These are phyloP conservation scores for Phylloscopus whistleri DNA, from an alignment of 2,113 vertebrate genomes.

Conservation along the genomic window DNA sequence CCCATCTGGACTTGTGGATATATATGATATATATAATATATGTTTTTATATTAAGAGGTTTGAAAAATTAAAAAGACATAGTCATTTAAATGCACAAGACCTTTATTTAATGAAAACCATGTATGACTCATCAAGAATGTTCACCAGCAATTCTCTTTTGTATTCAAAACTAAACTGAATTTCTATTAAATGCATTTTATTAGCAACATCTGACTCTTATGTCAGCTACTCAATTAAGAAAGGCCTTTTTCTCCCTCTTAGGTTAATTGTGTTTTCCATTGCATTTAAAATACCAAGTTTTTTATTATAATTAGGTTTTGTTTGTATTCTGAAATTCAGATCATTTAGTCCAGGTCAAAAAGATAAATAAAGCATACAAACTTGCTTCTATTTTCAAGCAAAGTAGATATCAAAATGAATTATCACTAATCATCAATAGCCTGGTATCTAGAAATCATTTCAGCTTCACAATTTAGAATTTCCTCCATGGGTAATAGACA, in stretches of 20 bases:
- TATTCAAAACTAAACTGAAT: conserved; percentile 42
- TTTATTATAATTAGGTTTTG: conserved; percentile 36
- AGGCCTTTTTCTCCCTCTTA: not conserved
- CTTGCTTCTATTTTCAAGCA: not conserved
- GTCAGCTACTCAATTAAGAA: conserved; percentile 51
- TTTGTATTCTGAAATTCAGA: conserved; percentile 50
- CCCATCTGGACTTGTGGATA: not conserved
- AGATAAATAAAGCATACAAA: not conserved
- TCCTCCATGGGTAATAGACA: not conserved
- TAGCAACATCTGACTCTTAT: conserved; percentile 33
- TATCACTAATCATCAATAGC: not conserved
- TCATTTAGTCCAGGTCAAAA: conserved; percentile 15
- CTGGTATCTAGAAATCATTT: not conserved
- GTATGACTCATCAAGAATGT: conserved; percentile 25
- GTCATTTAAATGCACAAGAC: conserved; percentile 14
- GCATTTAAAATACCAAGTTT: conserved; percentile 26
- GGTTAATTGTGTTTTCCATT: conserved; percentile 38
- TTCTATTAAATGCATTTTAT: conserved; percentile 49
- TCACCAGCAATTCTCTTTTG: conserved; percentile 34
- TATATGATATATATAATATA: not conserved
- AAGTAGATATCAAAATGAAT: not conserved
- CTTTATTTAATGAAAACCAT: conserved; percentile 53
- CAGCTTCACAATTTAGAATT: not conserved
- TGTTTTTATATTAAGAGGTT: conserved; percentile 28
- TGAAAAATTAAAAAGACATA: conserved; percentile 38